These are phyloP conservation scores for Oreochromis tanganicae DNA, from an alignment of 2,113 vertebrate genomes.

Conservation along the genomic window DNA sequence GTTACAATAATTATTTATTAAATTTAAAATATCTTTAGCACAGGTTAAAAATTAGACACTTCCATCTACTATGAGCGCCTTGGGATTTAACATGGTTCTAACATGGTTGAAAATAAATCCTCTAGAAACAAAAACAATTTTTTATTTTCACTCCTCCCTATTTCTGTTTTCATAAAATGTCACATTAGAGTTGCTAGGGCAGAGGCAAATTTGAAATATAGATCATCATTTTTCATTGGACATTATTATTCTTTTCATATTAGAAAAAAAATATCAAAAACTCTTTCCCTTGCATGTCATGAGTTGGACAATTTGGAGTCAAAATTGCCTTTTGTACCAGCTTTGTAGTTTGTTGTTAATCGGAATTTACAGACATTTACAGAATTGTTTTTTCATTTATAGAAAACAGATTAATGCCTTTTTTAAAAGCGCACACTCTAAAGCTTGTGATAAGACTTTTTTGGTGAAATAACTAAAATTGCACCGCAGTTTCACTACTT, in stretches of 20 bases:
- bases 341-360: neutral
- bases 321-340: slow-evolving; percentile 19
- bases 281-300: slow-evolving; percentile 18
- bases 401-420: slow-evolving; percentile 37
- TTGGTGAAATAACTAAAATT: slow-evolving; percentile 50
- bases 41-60: slow-evolving; percentile 79
- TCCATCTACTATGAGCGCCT: slow-evolving; percentile 70
- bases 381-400: neutral
- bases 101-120: slow-evolving; percentile 74
- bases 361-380: neutral
- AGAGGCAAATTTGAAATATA: slow-evolving; percentile 68
- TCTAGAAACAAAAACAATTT: slow-evolving; percentile 47
- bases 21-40: slow-evolving; percentile 81
- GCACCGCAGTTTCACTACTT: slow-evolving; percentile 16
- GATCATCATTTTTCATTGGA: slow-evolving; percentile 39
- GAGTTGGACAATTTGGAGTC: slow-evolving; percentile 31
- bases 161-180: slow-evolving; percentile 35
- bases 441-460: slow-evolving; percentile 68
- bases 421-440: slow-evolving; percentile 39
- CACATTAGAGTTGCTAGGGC: slow-evolving; percentile 57
- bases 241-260: neutral
- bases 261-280: slow-evolving; percentile 27
- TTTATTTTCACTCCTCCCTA: slow-evolving; percentile 18
- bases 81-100: slow-evolving; percentile 59
- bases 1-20: slow-evolving; percentile 82